Evolutionary conservation across 1,140 invertebrate genomes (phyloP).

Genomic region (Heliconius nattereri): DNA sequence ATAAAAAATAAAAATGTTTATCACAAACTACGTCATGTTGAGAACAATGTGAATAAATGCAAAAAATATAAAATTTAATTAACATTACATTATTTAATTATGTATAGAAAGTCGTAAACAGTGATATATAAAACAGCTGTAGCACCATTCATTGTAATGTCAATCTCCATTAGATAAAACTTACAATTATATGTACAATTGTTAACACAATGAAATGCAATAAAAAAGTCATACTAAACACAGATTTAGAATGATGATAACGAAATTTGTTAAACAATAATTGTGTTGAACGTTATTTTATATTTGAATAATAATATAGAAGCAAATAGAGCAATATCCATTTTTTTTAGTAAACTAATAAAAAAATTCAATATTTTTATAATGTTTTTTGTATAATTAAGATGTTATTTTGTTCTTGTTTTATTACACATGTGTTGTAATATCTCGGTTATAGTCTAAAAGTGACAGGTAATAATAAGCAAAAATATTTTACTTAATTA

Average conservation of each 20-base stretch:
- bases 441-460: too few relatives aligned
- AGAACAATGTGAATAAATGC: slow-evolving; percentile 10
- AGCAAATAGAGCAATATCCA: too few relatives aligned
- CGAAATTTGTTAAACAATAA: not conserved
- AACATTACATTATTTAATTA: too few relatives aligned
- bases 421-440: too few relatives aligned
- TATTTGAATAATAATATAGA: too few relatives aligned
- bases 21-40: not conserved
- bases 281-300: not conserved
- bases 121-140: slow-evolving; percentile 7
- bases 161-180: slow-evolving; percentile 2
- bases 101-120: slow-evolving; percentile 12
- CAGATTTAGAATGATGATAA: not conserved
- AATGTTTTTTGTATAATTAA: too few relatives aligned
- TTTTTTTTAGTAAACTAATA: too few relatives aligned
- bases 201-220: not conserved
- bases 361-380: too few relatives aligned
- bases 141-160: slow-evolving; percentile 13
- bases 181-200: not conserved
- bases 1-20: not conserved
- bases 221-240: not conserved
- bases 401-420: too few relatives aligned
- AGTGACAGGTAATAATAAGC: too few relatives aligned
- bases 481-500: too few relatives aligned
- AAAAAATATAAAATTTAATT: not conserved